These are phyloP conservation scores for Pammene aurita DNA, from an alignment of 2,888 invertebrate genomes.

Conservation along the genomic window DNA sequence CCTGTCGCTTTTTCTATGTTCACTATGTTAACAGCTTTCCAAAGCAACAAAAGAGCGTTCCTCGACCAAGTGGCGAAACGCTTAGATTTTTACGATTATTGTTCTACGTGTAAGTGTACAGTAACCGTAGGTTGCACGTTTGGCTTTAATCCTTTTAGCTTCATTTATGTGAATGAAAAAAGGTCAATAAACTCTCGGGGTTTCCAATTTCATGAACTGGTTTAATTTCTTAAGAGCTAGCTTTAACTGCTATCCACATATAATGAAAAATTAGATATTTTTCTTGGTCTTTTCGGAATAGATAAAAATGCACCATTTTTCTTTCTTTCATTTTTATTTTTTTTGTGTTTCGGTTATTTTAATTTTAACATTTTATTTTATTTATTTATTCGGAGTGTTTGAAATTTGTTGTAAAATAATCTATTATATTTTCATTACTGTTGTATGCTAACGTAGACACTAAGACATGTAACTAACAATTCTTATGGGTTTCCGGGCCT, in stretches of 20 bases:
- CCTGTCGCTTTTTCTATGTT: not conserved
- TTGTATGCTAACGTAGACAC: no score
- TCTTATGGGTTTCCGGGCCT: no score
- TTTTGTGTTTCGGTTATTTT: no score
- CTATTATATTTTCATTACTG: no score
- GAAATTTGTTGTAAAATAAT: no score
- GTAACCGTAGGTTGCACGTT: conserved; percentile 30
- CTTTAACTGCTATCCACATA: conserved; percentile 20
- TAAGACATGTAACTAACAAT: no score
- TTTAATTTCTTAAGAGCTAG: conserved; percentile 32
- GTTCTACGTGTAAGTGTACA: conserved; percentile 36
- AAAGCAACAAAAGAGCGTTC: conserved; percentile 29
- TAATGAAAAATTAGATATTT: conserved; percentile 14
- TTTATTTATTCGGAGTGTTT: no score
- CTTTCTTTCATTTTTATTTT: not conserved
- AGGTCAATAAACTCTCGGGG: conserved; percentile 25
- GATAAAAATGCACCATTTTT: not conserved
- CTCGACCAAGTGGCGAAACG: conserved; percentile 35
- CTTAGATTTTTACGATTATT: conserved; percentile 40
- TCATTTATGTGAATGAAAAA: conserved; percentile 21
- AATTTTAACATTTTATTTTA: no score
- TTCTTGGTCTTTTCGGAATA: not conserved
- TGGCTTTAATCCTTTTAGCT: conserved; percentile 38
- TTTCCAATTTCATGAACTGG: conserved; percentile 11
- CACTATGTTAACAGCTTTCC: conserved; percentile 10